Conservation (phyloP, 2,113 vertebrate genomes). For the Microcebus griseorufus region DNA sequence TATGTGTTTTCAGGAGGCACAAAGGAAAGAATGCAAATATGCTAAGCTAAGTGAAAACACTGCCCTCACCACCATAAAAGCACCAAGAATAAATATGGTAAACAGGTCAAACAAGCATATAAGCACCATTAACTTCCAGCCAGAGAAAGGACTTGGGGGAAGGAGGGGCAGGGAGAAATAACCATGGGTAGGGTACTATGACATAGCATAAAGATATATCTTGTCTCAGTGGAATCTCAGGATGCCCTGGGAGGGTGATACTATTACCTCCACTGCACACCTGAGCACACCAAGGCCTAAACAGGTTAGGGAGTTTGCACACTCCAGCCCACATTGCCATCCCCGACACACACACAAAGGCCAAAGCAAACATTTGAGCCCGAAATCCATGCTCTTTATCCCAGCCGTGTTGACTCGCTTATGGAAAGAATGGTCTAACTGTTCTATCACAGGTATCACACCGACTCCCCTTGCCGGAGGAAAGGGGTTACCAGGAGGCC, state of each 20-base stretch:
- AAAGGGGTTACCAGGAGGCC: neutral
- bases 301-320: neutral
- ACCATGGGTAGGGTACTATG: rapidly evolving
- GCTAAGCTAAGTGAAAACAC: neutral
- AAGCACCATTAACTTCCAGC: neutral
- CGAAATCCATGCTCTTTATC: neutral
- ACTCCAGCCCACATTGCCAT: rapidly evolving
- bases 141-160: neutral
- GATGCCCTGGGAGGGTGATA: neutral
- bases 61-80: neutral
- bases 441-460: neutral
- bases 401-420: neutral
- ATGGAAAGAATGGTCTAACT: neutral
- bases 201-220: neutral
- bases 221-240: neutral
- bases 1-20: neutral
- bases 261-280: neutral
- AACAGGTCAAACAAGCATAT: neutral
- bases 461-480: rapidly evolving
- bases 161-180: neutral
- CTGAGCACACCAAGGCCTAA: neutral
- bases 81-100: neutral
- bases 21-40: neutral
- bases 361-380: neutral
- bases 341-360: neutral